Evolutionary conservation across 2,888 invertebrate genomes (phyloP).

Genomic region (Caenorhabditis imperialis): DNA sequence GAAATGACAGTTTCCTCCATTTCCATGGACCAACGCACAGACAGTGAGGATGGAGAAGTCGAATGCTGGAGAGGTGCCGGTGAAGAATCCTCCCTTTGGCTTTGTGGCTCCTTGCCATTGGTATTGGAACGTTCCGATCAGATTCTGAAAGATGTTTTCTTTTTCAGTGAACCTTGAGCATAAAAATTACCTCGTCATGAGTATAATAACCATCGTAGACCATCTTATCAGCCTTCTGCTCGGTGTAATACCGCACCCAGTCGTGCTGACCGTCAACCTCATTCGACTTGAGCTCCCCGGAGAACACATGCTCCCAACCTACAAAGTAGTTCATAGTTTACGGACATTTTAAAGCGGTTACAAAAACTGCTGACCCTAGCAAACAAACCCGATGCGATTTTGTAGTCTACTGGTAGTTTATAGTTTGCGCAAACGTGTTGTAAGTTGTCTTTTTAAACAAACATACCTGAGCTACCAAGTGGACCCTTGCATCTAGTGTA

Average conservation of each 20-base stretch:
- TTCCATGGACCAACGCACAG: conserved; percentile 72
- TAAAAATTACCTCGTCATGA: conserved; percentile 67
- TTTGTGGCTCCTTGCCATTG: conserved; percentile 71
- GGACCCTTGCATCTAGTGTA: conserved; percentile 72
- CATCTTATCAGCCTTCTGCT: conserved; percentile 74
- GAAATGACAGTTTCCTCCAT: conserved; percentile 71
- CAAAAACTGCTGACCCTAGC: neutral
- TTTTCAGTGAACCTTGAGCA: no score
- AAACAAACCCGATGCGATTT: conserved; percentile 7
- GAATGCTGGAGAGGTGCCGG: conserved; percentile 76
- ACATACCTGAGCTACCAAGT: conserved; percentile 70
- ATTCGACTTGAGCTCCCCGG: conserved; percentile 71
- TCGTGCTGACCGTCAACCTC: conserved; percentile 76
- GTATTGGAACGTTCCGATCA: conserved; percentile 77
- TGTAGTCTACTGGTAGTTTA: conserved; percentile 50
- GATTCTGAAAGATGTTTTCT: conserved; percentile 48
- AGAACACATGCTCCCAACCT: conserved; percentile 78
- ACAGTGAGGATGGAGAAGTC: conserved; percentile 75
- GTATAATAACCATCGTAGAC: conserved; percentile 75
- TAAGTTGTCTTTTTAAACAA: conserved; percentile 13
- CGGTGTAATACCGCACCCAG: conserved; percentile 75
- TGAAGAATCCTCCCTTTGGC: conserved; percentile 75
- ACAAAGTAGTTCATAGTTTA: neutral
- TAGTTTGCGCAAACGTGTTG: conserved; percentile 15
- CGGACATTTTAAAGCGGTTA: neutral